Base-by-base conservation (phyloP, 2,888 invertebrate genomes). In the Mythimna impura region DNA sequence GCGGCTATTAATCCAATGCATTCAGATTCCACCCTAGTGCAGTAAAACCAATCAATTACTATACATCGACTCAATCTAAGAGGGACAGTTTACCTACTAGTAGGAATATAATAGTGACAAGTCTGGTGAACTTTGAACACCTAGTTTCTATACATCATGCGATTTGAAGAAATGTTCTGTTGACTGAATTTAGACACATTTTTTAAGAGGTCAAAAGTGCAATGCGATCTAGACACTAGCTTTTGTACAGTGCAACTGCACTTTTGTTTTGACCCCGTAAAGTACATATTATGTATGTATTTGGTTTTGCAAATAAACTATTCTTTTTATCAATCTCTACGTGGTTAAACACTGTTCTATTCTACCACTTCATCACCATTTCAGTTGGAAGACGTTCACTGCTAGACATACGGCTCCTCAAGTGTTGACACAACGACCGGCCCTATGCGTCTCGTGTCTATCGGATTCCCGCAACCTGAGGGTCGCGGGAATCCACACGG, bases 1-100 rank as follows among this genome's bases (percentile, higher is more conserved):
- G 74, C 60, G 30, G 60, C 73, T 78, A 78, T 86, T 93, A 93
- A 94, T 93, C 91, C 91, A 83, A 75, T 80, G 86, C 87, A 89
- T 91, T 91, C 83, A 82, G 84, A 88, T 86, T 88, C 85, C 89
- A 88, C 85, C 83, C 78, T 61, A 78, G 72, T 71, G 71, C 72
- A 75, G 76, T 78, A 82, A 85, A 85, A 87, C 83, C 81, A 87
- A 89, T 88, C 80, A 86, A 80, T 71, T 82, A 74, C 74, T 54
- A 66, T 75, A 69, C 14, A 66, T 55, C 17, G 69, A 52, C 60
- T 70, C 52, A 60, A n/a, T 64, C 52, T 22, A 20, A 22, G 65
- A 57, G 55, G 20, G 68, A 55, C 12, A 34, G 60, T 79, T 43
- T 43, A n/a, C n/a, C n/a, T n/a, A 20, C n/a, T 63, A n/a, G 25